These are phyloP conservation scores for Cataglyphis albicans DNA, from an alignment of 2,888 invertebrate genomes.

Conservation along the genomic window DNA sequence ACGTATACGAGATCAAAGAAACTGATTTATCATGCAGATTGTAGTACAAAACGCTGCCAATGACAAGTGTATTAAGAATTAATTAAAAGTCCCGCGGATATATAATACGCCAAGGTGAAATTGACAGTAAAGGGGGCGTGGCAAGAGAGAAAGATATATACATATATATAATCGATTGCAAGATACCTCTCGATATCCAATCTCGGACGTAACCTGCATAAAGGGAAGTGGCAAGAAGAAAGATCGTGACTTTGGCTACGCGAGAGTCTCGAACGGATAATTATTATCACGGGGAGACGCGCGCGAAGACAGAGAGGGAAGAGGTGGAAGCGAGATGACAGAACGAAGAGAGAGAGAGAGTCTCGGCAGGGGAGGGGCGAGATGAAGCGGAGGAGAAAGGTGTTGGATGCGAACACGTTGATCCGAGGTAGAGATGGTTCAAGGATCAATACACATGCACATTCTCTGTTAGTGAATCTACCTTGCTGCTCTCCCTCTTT, in stretches of 20 bases:
- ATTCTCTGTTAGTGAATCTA: conserved; percentile 55
- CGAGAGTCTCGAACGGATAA: conserved; percentile 67
- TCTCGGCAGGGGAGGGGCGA: conserved; percentile 34
- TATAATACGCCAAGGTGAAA: conserved; percentile 3
- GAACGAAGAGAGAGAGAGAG: background rate
- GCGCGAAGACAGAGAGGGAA: conserved; percentile 29
- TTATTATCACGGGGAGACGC: conserved; percentile 71
- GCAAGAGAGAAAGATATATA: background rate
- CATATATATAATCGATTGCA: conserved; percentile 55
- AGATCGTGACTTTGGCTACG: conserved; percentile 68
- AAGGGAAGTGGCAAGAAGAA: conserved; percentile 63
- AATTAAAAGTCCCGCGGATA: conserved; percentile 47
- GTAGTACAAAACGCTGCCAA: conserved; percentile 18
- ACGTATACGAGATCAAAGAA: conserved; percentile 7
- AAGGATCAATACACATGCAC: conserved; percentile 72
- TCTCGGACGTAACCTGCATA: conserved; percentile 55
- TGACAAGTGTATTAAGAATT: conserved; percentile 53
- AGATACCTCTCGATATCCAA: conserved; percentile 60
- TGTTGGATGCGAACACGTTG: conserved; percentile 73
- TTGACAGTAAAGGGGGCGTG: background rate
- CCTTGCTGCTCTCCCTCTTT: conserved; percentile 59
- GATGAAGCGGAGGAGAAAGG: conserved; percentile 74
- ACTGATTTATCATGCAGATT: conserved; percentile 11
- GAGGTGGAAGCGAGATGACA: conserved; percentile 17
- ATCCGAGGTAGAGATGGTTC: conserved; percentile 73